A percentile compares a stretch with the other conserved stretches of the same genome.
phyloP scores from a whole-genome alignment of 1,140 invertebrate genomes.

The Octopus bimaculoides region DNA sequence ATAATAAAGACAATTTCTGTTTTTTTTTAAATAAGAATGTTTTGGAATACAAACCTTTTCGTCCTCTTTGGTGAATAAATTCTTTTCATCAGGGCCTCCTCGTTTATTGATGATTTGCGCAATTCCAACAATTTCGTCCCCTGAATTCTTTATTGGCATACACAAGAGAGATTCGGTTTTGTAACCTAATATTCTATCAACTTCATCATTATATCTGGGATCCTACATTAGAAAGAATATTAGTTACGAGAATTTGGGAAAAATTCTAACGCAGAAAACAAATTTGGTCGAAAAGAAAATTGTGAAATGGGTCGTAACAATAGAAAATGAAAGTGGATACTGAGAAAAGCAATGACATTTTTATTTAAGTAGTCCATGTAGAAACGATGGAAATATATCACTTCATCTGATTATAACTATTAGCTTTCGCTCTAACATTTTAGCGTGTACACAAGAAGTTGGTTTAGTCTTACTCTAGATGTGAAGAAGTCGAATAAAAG shows the following conservation, averaged over 20 bases:
- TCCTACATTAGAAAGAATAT: constrained; percentile 30
- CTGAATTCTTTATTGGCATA: constrained; percentile 93
- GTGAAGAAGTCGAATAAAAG: background rate
- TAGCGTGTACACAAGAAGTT: too few species aligned
- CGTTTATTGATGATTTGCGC: constrained; percentile 93
- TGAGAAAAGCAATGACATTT: too few species aligned
- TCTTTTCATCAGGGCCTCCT: constrained; percentile 15
- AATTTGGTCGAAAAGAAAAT: too few species aligned
- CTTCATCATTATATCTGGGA: constrained; percentile 77
- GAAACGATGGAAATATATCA: too few species aligned
- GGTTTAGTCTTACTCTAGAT: background rate
- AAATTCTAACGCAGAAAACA: too few species aligned
- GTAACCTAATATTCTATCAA: constrained; percentile 88
- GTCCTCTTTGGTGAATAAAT: constrained; percentile 37
- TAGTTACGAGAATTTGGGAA: too few species aligned
- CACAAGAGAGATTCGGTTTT: constrained; percentile 85
- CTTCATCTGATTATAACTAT: too few species aligned
- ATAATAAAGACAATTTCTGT: background rate
- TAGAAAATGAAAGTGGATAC: too few species aligned
- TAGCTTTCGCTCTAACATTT: too few species aligned
- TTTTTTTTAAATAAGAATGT: background rate
- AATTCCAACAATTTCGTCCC: constrained; percentile 92
- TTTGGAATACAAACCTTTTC: constrained; percentile 30
- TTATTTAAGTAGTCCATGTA: too few species aligned
- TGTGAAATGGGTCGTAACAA: too few species aligned